Percentiles rank a stretch among this genome's conserved stretches.
These are phyloP conservation scores for Pomatostomus ruficeps DNA, from an alignment of 2,113 vertebrate genomes.

Conservation along the genomic window DNA sequence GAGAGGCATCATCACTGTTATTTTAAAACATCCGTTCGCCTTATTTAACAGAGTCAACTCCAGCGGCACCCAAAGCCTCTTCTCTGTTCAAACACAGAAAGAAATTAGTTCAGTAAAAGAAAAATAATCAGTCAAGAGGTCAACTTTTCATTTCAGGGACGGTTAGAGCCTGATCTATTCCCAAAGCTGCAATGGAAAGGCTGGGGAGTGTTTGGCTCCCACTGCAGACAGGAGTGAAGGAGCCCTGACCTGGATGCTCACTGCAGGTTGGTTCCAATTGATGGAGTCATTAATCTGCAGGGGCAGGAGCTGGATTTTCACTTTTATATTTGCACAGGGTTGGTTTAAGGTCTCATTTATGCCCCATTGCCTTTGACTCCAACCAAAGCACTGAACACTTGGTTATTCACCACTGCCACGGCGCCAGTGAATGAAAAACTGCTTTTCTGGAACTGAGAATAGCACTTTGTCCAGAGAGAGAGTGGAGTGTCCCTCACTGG, in stretches of 20 bases:
- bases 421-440: not conserved
- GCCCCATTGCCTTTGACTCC: not conserved
- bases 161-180: not conserved
- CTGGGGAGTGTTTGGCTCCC: not conserved
- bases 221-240: not conserved
- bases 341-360: not conserved
- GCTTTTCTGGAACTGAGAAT: not conserved
- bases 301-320: not conserved
- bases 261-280: not conserved
- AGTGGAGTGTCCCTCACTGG: not conserved
- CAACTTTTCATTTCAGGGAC: not conserved
- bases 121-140: not conserved
- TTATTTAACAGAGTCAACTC: not conserved
- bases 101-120: not conserved
- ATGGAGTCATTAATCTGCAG: not conserved
- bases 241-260: not conserved
- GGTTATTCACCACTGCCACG: not conserved
- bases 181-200: not conserved
- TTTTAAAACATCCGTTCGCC: not conserved
- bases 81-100: not conserved
- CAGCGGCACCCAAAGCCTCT: not conserved
- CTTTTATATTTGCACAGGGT: not conserved
- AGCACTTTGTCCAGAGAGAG: not conserved
- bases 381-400: not conserved
- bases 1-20: not conserved